A percentile compares a stretch with the other conserved stretches of the same genome.
Evolutionary conservation across 1,140 invertebrate genomes (phyloP).

Genomic region (Ditylenchus dipsaci): DNA sequence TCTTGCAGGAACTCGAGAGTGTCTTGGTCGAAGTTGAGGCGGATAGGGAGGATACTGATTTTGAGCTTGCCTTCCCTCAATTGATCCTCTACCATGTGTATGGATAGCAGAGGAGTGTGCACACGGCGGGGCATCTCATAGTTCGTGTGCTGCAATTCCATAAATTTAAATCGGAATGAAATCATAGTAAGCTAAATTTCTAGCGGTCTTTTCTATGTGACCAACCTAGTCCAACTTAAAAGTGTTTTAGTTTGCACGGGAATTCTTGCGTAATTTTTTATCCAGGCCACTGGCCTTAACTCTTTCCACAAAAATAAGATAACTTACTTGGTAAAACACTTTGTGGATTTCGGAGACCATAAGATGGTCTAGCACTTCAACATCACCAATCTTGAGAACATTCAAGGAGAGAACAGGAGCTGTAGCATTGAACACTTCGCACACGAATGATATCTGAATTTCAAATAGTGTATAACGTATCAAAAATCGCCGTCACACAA

Average conservation of each 20-base stretch:
- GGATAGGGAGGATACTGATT: constrained; percentile 42
- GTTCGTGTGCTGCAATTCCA: constrained; percentile 16
- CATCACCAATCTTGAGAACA: constrained; percentile 34
- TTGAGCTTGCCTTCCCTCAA: constrained; percentile 40
- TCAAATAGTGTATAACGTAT: no score
- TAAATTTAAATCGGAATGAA: not conserved
- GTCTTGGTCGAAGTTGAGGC: constrained; percentile 50
- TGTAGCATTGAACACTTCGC: constrained; percentile 24
- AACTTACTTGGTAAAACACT: constrained; percentile 42
- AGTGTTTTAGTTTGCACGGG: no score
- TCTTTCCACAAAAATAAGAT: not conserved
- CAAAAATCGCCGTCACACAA: no score
- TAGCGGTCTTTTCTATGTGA: no score
- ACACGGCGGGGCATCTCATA: constrained; percentile 16
- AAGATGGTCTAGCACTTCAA: constrained; percentile 47
- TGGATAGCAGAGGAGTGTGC: constrained; percentile 27
- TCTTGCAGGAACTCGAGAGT: constrained; percentile 48
- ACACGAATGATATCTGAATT: constrained; percentile 34
- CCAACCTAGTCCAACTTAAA: no score
- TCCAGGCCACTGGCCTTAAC: no score
- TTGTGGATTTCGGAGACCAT: constrained; percentile 47
- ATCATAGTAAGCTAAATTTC: constrained; percentile 7
- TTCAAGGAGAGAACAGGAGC: constrained; percentile 30
- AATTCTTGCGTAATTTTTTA: no score
- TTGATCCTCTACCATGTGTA: constrained; percentile 40